Percentiles rank a stretch among this genome's conserved stretches.
phyloP scores from a whole-genome alignment of 2,888 invertebrate genomes.

The Tenthredo mesomela region DNA sequence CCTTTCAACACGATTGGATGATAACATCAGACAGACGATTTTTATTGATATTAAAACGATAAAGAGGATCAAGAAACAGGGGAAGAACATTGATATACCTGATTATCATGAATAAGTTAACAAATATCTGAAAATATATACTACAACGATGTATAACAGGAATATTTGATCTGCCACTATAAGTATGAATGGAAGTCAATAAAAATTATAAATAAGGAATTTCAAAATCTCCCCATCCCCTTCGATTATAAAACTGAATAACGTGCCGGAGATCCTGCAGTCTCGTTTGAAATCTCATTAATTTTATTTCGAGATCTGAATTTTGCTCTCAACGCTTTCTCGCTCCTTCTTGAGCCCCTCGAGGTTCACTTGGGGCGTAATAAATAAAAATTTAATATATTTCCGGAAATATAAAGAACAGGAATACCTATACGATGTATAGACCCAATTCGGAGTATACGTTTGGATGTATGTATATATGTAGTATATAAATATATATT shows the following conservation, averaged over 20 bases:
- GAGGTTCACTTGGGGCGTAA: conserved; percentile 26
- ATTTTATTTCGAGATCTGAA: conserved; percentile 29
- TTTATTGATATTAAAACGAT: conserved; percentile 10
- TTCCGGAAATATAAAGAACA: conserved; percentile 25
- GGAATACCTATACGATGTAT: background rate
- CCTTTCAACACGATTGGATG: conserved; percentile 30
- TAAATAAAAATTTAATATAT: conserved; percentile 46
- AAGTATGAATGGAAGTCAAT: background rate
- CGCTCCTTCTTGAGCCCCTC: conserved; percentile 20
- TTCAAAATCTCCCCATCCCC: background rate
- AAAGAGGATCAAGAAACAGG: background rate
- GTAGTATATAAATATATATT: background rate
- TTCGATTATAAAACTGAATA: conserved; percentile 1
- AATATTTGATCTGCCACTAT: background rate
- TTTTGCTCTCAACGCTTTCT: conserved; percentile 19
- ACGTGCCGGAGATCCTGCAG: background rate
- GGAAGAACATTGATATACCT: background rate
- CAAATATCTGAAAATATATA: background rate
- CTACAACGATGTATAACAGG: background rate
- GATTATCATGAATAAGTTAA: background rate
- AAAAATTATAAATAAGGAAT: background rate
- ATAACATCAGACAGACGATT: background rate
- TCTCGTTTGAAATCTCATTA: conserved; percentile 39
- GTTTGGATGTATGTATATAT: background rate
- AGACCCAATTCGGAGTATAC: conserved; percentile 1